Conservation (phyloP, 1,140 invertebrate species). For the Sitophilus oryzae region DNA sequence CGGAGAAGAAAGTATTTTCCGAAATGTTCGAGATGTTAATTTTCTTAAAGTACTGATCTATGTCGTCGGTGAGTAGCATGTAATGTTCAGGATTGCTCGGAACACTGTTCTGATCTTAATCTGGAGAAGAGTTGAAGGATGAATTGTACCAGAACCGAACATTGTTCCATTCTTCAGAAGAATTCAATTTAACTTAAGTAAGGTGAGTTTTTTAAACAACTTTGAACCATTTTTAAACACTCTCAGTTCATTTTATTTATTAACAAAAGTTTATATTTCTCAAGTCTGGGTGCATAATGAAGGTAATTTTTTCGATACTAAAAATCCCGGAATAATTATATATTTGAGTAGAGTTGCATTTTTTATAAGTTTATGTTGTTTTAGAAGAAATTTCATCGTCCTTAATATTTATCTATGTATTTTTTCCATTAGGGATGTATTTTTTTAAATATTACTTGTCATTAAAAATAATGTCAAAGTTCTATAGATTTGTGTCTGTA, state of each 20-base stretch:
- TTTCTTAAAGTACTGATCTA: slow-evolving; percentile 41
- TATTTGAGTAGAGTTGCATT: too few relatives aligned
- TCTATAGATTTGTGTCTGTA: too few relatives aligned
- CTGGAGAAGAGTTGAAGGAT: slow-evolving; percentile 14
- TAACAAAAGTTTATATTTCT: not conserved
- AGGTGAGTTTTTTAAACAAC: not conserved
- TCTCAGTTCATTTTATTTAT: not conserved
- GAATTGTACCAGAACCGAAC: slow-evolving; percentile 28
- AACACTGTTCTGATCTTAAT: slow-evolving; percentile 17
- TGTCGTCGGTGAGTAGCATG: slow-evolving; percentile 38
- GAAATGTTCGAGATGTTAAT: slow-evolving; percentile 35
- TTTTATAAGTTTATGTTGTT: too few relatives aligned
- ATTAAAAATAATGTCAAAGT: too few relatives aligned
- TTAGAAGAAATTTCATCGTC: too few relatives aligned
- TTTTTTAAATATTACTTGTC: too few relatives aligned
- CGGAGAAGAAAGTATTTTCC: slow-evolving; percentile 22
- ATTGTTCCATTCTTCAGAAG: slow-evolving; percentile 4
- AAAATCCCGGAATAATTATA: too few relatives aligned
- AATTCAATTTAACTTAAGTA: slow-evolving; percentile 1
- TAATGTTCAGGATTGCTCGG: slow-evolving; percentile 29
- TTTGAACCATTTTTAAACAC: not conserved
- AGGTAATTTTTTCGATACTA: too few relatives aligned
- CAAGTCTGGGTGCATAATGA: not conserved
- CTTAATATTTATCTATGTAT: too few relatives aligned
- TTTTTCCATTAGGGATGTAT: too few relatives aligned